These are phyloP conservation scores for Malthinus seriepunctatus DNA, from an alignment of 2,888 invertebrate species.

Conservation along the genomic window DNA sequence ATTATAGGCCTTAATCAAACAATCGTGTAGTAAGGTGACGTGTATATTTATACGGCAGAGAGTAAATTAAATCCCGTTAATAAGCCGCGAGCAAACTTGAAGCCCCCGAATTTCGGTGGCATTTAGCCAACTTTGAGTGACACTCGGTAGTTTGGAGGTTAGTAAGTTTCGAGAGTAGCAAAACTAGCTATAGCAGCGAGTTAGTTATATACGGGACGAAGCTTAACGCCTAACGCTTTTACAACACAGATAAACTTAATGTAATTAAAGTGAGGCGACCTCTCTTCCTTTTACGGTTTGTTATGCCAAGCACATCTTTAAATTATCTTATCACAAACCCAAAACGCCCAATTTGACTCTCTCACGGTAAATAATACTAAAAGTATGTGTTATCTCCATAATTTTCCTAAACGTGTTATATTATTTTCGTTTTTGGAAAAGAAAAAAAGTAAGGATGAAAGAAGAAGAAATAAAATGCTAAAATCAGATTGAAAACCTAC, in stretches of 20 bases:
- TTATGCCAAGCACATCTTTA: constrained; percentile 27
- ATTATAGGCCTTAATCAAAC: constrained; percentile 33
- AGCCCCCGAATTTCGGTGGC: constrained; percentile 35
- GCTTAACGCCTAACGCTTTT: constrained; percentile 25
- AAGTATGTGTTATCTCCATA: constrained; percentile 15
- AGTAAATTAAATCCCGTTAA: constrained; percentile 43
- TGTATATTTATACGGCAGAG: constrained; percentile 23
- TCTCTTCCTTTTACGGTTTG: constrained; percentile 22
- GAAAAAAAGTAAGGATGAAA: constrained; percentile 1
- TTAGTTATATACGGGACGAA: constrained; percentile 20
- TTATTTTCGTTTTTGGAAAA: constrained; percentile 9
- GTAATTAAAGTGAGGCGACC: constrained; percentile 26
- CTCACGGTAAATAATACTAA: constrained; percentile 10
- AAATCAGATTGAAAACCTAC: no score
- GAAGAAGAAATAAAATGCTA: no score
- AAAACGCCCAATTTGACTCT: constrained; percentile 20
- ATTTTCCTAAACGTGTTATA: background rate
- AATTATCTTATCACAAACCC: constrained; percentile 22
- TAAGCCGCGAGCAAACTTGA: constrained; percentile 40
- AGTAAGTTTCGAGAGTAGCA: constrained; percentile 31
- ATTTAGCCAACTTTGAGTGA: constrained; percentile 41
- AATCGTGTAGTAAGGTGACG: constrained; percentile 36
- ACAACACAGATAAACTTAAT: constrained; percentile 27
- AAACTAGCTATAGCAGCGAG: constrained; percentile 22
- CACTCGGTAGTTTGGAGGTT: constrained; percentile 37